Conservation (phyloP, 2,888 invertebrate genomes). For the Heteromyza rotundicornis region DNA sequence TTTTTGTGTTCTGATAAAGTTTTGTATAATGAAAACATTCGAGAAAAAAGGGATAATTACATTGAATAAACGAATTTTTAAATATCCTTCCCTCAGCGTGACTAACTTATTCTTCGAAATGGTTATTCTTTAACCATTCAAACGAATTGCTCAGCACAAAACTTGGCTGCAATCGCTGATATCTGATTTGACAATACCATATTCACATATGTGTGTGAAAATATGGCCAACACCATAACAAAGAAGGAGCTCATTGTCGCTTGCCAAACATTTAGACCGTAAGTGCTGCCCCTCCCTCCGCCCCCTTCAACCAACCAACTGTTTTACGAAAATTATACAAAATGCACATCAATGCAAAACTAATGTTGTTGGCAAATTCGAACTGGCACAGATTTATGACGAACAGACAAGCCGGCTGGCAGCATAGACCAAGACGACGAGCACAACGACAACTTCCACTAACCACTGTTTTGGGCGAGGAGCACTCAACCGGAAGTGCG, state of each 20-base stretch:
- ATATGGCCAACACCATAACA: not conserved
- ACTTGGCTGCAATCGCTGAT: not conserved
- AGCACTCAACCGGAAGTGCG: constrained; percentile 14
- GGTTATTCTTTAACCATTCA: not conserved
- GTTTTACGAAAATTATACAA: not conserved
- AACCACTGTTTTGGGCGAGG: not conserved
- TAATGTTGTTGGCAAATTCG: constrained; percentile 27
- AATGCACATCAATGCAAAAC: constrained; percentile 30
- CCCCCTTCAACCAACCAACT: not conserved
- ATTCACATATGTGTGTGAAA: not conserved
- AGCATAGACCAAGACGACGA: not conserved
- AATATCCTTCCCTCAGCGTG: too few species aligned
- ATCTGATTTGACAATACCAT: constrained; percentile 8
- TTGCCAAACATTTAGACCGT: not conserved
- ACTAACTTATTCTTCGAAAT: too few species aligned
- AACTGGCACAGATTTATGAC: constrained; percentile 36
- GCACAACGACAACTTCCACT: not conserved
- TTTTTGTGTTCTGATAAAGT: too few species aligned
- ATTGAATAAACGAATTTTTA: too few species aligned
- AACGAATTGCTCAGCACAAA: not conserved
- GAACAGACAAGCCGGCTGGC: constrained; percentile 10
- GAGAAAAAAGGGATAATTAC: too few species aligned
- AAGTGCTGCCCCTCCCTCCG: not conserved
- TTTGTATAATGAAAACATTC: too few species aligned
- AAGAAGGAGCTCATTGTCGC: not conserved